A percentile compares a stretch with the other conserved stretches of the same genome.
These are phyloP conservation scores for Drosophila histrio DNA, from an alignment of 2,888 invertebrate species.

Conservation along the genomic window DNA sequence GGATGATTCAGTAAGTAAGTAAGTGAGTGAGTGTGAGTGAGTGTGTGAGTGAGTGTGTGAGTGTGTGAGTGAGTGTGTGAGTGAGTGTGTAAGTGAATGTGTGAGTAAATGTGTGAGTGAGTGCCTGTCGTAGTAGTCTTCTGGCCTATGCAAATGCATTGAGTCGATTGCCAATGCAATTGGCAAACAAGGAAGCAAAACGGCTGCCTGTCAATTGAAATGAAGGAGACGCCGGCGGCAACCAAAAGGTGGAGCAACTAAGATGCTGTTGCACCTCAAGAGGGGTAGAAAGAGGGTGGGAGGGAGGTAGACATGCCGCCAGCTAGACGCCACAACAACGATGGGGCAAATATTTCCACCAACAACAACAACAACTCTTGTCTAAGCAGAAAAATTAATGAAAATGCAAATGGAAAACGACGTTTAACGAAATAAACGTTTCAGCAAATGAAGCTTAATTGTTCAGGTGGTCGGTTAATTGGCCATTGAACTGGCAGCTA, in stretches of 20 bases:
- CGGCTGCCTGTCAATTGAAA: conserved; percentile 67
- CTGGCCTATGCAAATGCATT: conserved; percentile 62
- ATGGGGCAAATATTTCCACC: conserved; percentile 24
- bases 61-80: conserved; percentile 18
- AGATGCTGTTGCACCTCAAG: conserved; percentile 31
- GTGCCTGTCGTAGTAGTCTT: conserved; percentile 33
- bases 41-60: conserved; percentile 9
- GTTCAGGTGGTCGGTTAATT: conserved; percentile 49
- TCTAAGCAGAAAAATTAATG: conserved; percentile 48
- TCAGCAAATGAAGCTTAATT: conserved; percentile 59
- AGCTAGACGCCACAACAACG: conserved; percentile 32
- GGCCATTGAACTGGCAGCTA: conserved; percentile 24
- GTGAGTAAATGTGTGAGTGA: conserved; percentile 16
- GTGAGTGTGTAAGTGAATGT: neutral
- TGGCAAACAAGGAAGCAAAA: conserved; percentile 75
- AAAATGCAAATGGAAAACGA: conserved; percentile 62
- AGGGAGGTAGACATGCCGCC: conserved; percentile 27
- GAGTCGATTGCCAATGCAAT: conserved; percentile 65
- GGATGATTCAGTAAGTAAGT: conserved; percentile 42
- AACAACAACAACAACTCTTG: neutral
- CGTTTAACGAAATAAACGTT: conserved; percentile 51
- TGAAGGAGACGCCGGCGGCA: conserved; percentile 51
- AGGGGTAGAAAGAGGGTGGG: neutral
- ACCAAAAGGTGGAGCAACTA: conserved; percentile 39
- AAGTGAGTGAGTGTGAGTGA: conserved; percentile 13